Evolutionary conservation across 2,113 vertebrate species (phyloP).

Genomic region (Ahaetulla prasina): DNA sequence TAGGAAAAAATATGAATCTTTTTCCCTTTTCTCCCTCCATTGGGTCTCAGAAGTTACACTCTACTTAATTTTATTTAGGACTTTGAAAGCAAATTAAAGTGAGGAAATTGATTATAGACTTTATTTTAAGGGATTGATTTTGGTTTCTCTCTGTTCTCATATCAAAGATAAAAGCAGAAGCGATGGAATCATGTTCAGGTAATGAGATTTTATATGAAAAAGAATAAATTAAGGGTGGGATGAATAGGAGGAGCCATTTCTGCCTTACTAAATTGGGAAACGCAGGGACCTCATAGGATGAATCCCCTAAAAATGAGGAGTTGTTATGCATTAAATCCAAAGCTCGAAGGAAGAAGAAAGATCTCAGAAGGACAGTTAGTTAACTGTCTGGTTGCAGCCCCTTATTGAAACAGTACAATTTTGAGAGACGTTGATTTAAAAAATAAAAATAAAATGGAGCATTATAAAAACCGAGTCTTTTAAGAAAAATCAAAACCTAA

Average conservation of each 20-base stretch:
- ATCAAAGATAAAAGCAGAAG: constrained; percentile 79
- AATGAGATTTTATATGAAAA: constrained; percentile 89
- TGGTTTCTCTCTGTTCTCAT: constrained; percentile 85
- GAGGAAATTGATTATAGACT: constrained; percentile 73
- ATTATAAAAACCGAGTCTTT: background rate
- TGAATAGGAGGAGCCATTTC: constrained; percentile 61
- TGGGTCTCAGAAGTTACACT: constrained; percentile 63
- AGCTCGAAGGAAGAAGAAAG: constrained; percentile 58
- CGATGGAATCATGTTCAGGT: constrained; percentile 78
- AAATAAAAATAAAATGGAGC: background rate
- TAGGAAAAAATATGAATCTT: constrained; percentile 25
- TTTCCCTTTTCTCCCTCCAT: constrained; percentile 15
- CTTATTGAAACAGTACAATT: background rate
- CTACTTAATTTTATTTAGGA: constrained; percentile 79
- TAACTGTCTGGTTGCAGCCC: background rate
- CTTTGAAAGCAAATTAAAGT: constrained; percentile 73
- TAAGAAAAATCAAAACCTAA: background rate
- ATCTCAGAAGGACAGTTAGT: constrained; percentile 49
- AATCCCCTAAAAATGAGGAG: constrained; percentile 54
- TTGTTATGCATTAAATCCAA: constrained; percentile 59
- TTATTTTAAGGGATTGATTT: constrained; percentile 82
- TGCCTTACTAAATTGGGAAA: constrained; percentile 45
- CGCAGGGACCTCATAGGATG: constrained; percentile 59
- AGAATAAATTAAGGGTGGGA: constrained; percentile 83
- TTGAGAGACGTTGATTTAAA: background rate